Base-by-base conservation (phyloP, 2,888 invertebrate species). In the Ceraclea dissimilis region DNA sequence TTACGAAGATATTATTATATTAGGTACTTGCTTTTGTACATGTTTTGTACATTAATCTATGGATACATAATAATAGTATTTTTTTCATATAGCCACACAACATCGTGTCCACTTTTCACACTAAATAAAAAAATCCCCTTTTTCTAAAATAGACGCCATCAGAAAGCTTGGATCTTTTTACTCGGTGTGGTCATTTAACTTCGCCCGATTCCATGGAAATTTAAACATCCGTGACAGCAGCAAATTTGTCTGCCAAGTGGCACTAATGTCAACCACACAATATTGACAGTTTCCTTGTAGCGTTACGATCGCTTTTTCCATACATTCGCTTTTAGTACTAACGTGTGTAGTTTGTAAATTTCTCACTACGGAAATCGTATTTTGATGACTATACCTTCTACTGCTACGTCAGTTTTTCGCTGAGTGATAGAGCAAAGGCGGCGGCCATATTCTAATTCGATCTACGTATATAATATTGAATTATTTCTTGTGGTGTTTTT, bases 331-430 rank as follows among this genome's bases (percentile, higher is more conserved):
- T 26, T 6, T 26, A 26, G 10, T 26, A 6, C 4, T 26, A 26
- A 6, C 10, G 26, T 26, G 26, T 26, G 26, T 26, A 26, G 26
- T 26, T 26, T 10, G 10, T 4, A 26, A 6, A 6, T 26, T 26
- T 26, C 5, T 10, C 26, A 26, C 26, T 10, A 26, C 10, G 10
- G 26, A 26, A 26, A 10, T 6, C 10, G 10, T 6, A 10, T 10
- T 26, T 26, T 26, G 26, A n/a, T 26, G 26, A 26, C 4, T 26
- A n/a, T 26, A 2, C 16, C 39, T n/a, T 53, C 58, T 57, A 52
- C 58, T 58, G 60, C 57, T 60, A 60, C 60, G 60, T 60, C 60
- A 60, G 58, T 56, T 52, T 39, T 58, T 56, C 56, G 46, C 52
- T 51, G 56, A 59, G 49, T 58, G 58, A 51, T 52, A 52, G 57